phyloP scores from a whole-genome alignment of 2,113 vertebrate species.

The Chloropsis cyanopogon region DNA sequence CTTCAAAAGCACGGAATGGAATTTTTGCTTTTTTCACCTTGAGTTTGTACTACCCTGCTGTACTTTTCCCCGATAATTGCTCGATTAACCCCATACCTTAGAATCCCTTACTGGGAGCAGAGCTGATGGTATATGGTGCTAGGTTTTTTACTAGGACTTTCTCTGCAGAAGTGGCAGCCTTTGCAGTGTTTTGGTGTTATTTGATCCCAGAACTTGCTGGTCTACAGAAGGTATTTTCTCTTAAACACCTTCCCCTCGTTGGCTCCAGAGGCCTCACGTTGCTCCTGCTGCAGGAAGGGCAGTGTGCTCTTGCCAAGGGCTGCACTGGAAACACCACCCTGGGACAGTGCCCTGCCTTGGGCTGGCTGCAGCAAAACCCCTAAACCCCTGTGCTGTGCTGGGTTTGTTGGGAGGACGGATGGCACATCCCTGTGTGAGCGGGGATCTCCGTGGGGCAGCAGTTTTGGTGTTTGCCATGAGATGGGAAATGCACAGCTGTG shows the following conservation, averaged over 20 bases:
- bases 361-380: fast-evolving
- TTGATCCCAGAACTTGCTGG: neutral
- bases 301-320: neutral
- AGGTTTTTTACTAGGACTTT: neutral
- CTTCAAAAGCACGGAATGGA: neutral
- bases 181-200: neutral
- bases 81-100: fast-evolving
- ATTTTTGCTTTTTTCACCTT: neutral
- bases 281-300: neutral
- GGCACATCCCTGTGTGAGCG: neutral
- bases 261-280: neutral
- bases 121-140: neutral
- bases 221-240: neutral
- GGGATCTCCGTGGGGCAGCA: neutral
- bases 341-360: neutral
- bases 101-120: neutral
- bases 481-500: neutral
- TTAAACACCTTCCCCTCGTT: neutral
- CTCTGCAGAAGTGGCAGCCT: neutral
- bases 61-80: neutral
- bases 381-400: neutral
- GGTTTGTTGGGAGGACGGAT: fast-evolving
- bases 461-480: neutral
- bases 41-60: neutral
- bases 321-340: neutral